These are phyloP conservation scores for Geotrypetes seraphini DNA, from an alignment of 2,797 vertebrate species.

Conservation along the genomic window DNA sequence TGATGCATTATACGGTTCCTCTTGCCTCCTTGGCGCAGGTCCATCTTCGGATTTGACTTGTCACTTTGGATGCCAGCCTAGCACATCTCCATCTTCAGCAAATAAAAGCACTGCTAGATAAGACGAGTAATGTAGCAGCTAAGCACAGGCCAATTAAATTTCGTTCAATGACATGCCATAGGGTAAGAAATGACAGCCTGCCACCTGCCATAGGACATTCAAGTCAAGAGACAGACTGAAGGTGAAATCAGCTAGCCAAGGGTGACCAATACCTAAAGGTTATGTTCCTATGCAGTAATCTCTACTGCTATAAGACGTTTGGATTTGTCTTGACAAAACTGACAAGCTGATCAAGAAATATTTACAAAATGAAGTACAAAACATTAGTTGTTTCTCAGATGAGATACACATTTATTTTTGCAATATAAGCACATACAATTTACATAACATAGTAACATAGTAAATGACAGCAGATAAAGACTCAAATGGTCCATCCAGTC, in stretches of 20 bases:
- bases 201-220: conserved; percentile 41
- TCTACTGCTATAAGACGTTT: conserved; percentile 26
- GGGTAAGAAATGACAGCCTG: conserved; percentile 43
- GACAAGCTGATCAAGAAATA: conserved; percentile 33
- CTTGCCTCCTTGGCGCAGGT: too few relatives aligned
- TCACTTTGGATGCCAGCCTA: too few relatives aligned
- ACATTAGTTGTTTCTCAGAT: conserved; percentile 25
- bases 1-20: too few relatives aligned
- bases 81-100: too few relatives aligned
- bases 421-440: conserved; percentile 18
- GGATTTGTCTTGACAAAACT: conserved; percentile 38
- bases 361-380: conserved; percentile 27
- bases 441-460: too few relatives aligned
- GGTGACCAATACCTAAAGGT: conserved; percentile 36
- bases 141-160: conserved; percentile 32
- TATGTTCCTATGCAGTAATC: conserved; percentile 23
- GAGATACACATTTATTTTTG: conserved; percentile 18
- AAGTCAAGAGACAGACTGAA: conserved; percentile 42
- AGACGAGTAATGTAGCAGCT: conserved; percentile 19
- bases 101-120: conserved; percentile 9
- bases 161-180: conserved; percentile 18
- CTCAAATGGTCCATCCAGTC: too few relatives aligned
- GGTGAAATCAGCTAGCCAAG: conserved; percentile 41
- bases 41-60: too few relatives aligned
- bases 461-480: too few relatives aligned